Base-by-base conservation (phyloP, 2,888 invertebrate species). In the Sicus ferrugineus region DNA sequence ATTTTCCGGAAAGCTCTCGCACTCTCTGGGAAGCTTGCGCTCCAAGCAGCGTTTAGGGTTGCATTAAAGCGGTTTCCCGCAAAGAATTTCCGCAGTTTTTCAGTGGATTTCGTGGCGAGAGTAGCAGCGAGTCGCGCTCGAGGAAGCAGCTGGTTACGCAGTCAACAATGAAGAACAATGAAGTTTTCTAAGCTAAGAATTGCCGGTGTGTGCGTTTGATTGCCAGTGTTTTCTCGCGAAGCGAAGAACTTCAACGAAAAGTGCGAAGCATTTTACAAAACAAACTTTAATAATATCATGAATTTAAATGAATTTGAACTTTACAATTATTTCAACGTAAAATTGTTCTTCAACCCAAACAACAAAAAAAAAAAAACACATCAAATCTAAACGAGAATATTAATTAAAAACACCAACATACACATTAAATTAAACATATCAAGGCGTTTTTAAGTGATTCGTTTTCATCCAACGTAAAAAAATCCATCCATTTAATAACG, bases 71-170 rank as follows among this genome's bases (percentile, higher is more conserved):
- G 58, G 71, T 70, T 72, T 73, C 71, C 69, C 70, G 74, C 71
- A 73, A 59, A 70, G 70, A 73, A 75, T 73, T 74, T 72, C 74
- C 70, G 77, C 76, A 81, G 82, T 81, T 79, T 77, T 77, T 77
- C 80, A 80, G 77, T 77, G 79, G 78, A 80, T 75, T 75, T 80
- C 78, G 76, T 77, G 75, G 77, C 77, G 78, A 59, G 61, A 61
- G 52, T 34, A 61, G n/a, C 68, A 46, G 16, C 16, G 26, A 54
- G 3, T 14, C 14, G 42, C 23, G 4, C 16, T 26, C 54, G 54
- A 54, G 14, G 26, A 26, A 26, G 31, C 54, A 69, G 42, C 28
- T 50, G 65, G 31, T 31, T 48, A 26, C 58, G 58, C 21, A 46
- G 7, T 65, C 28, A 19, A 58, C 28, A n/a, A n/a, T n/a, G 21